Evolutionary conservation across 2,888 invertebrate species (phyloP).

Genomic region (Yponomeuta plumbellus): DNA sequence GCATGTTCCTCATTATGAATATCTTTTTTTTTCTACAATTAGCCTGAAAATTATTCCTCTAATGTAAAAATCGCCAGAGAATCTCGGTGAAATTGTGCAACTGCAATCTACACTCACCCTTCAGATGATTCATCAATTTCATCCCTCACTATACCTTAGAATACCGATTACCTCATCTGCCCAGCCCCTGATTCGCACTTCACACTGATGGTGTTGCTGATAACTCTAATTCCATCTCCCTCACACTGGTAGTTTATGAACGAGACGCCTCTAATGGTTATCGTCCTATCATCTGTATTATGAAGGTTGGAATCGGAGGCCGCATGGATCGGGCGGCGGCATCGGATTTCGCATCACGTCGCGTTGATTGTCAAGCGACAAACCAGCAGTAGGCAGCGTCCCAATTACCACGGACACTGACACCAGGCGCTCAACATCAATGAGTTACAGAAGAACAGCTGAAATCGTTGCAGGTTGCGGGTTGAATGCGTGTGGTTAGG

Average conservation of each 20-base stretch:
- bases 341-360: slow-evolving; percentile 73
- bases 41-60: too few species aligned
- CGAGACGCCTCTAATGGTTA: background rate
- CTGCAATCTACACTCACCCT: background rate
- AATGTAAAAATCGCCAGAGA: too few species aligned
- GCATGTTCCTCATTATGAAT: too few species aligned
- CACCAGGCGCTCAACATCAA: slow-evolving; percentile 35
- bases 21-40: too few species aligned
- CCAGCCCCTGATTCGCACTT: background rate
- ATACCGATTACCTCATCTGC: background rate
- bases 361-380: slow-evolving; percentile 70
- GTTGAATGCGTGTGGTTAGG: too few species aligned
- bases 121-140: background rate
- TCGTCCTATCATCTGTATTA: background rate
- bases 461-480: too few species aligned
- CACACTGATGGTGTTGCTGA: background rate
- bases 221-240: background rate
- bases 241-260: background rate
- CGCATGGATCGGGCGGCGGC: slow-evolving; percentile 39
- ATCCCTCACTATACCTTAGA: background rate
- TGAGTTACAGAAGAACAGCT: too few species aligned
- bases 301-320: background rate
- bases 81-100: background rate
- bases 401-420: slow-evolving; percentile 69
- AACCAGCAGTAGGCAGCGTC: slow-evolving; percentile 51